Conservation (phyloP, 2,113 vertebrate genomes). For the Orycteropus afer region DNA sequence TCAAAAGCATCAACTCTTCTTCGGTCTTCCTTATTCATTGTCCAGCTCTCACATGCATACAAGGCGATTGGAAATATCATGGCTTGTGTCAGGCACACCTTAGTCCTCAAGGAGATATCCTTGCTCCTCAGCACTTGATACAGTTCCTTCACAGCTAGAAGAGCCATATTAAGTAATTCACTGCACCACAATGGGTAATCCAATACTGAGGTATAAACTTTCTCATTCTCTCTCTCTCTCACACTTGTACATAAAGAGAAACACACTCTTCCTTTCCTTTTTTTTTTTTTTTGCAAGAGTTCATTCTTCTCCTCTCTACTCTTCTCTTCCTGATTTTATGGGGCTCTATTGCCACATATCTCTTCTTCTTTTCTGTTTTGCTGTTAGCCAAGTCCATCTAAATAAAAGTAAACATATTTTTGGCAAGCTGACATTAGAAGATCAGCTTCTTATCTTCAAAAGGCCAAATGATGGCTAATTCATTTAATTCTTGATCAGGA, state of each 20-base stretch:
- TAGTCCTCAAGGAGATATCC: no score
- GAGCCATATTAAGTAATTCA: no score
- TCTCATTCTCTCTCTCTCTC: not conserved
- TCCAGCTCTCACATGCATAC: no score
- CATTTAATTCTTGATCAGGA: conserved; percentile 1
- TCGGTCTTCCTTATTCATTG: no score
- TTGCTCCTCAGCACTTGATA: no score
- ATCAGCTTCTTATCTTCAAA: conserved; percentile 16
- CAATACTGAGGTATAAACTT: not conserved
- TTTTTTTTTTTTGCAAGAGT: not conserved
- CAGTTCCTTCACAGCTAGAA: no score
- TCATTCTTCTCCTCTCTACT: not conserved
- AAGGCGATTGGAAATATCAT: no score
- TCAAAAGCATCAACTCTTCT: no score
- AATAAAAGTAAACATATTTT: conserved; percentile 32
- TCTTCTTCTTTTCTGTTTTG: not conserved
- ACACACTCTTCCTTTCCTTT: not conserved
- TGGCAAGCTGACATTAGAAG: not conserved
- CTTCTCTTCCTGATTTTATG: not conserved
- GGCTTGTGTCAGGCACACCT: no score
- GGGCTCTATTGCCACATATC: not conserved
- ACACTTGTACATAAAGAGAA: not conserved
- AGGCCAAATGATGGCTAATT: not conserved
- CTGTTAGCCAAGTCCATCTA: not conserved
- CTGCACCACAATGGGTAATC: not conserved